Conservation (phyloP, 2,888 invertebrate species). For the Netelia fuscicornis region DNA sequence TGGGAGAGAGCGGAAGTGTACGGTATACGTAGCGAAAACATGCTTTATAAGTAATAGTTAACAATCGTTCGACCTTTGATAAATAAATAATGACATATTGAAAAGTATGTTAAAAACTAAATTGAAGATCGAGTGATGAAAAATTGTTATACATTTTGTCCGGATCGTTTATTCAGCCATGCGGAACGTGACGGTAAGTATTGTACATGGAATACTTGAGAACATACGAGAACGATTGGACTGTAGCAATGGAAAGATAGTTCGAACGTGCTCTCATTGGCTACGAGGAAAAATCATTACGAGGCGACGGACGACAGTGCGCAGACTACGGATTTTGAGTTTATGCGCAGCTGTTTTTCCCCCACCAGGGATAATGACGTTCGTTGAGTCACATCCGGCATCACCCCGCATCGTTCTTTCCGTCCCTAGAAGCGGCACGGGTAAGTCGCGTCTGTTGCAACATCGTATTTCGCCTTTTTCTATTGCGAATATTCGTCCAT, state of each 20-base stretch:
- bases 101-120: background rate
- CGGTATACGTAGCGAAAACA: background rate
- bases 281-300: slow-evolving; percentile 69
- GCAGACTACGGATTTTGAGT: background rate
- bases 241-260: slow-evolving; percentile 1
- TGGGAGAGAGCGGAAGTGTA: slow-evolving; percentile 42
- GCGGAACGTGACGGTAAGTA: background rate
- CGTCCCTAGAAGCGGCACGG: slow-evolving; percentile 79
- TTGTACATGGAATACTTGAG: slow-evolving; percentile 17
- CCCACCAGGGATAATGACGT: slow-evolving; percentile 25
- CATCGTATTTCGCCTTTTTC: slow-evolving; percentile 16
- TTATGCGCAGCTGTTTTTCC: slow-evolving; percentile 57
- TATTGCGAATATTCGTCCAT: slow-evolving; percentile 21
- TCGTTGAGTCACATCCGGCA: slow-evolving; percentile 73
- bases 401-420: slow-evolving; percentile 78
- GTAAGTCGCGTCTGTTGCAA: slow-evolving; percentile 73
- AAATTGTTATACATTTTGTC: background rate
- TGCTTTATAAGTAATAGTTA: background rate
- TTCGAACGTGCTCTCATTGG: slow-evolving; percentile 34
- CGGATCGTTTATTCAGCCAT: background rate
- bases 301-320: slow-evolving; percentile 39
- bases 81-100: slow-evolving; percentile 13
- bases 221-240: slow-evolving; percentile 36
- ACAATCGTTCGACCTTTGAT: background rate
- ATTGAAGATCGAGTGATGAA: background rate